Percentiles rank a stretch among this genome's conserved stretches.
These are phyloP conservation scores for Choreutis nemorana DNA, from an alignment of 2,888 invertebrate genomes.

Conservation along the genomic window DNA sequence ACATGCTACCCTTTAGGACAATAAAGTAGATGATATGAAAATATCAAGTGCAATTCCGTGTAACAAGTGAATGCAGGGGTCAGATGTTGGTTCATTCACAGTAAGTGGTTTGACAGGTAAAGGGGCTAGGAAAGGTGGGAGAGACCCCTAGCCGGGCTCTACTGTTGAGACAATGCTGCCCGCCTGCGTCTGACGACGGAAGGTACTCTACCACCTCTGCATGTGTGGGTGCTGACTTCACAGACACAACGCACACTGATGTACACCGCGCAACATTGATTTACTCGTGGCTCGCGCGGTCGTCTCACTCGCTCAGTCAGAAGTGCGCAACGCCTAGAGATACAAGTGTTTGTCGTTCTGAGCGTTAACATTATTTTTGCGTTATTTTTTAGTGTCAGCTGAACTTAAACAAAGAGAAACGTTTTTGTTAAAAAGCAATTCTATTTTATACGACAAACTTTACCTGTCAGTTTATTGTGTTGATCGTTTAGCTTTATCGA, in stretches of 20 bases:
- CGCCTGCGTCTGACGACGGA: conserved; percentile 11
- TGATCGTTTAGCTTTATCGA: conserved; percentile 35
- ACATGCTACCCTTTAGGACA: too few relatives aligned
- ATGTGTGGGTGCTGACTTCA: conserved; percentile 25
- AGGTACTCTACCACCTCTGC: conserved; percentile 8
- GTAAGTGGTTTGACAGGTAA: conserved; percentile 31
- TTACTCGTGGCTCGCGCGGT: conserved; percentile 52
- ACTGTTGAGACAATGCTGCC: conserved; percentile 28
- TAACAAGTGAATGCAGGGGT: neutral
- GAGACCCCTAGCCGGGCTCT: conserved; percentile 11
- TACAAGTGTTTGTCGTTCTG: conserved; percentile 37
- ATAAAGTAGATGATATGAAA: too few relatives aligned
- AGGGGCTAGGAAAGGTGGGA: conserved; percentile 13
- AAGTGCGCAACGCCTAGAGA: conserved; percentile 58
- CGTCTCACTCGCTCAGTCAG: conserved; percentile 49
- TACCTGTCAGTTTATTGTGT: conserved; percentile 24
- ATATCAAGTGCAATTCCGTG: neutral
- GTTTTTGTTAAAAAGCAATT: conserved; percentile 34
- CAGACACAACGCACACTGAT: conserved; percentile 31
- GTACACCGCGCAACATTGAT: conserved; percentile 56
- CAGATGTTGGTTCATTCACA: conserved; percentile 31
- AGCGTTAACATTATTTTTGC: conserved; percentile 46
- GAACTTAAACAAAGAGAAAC: conserved; percentile 39
- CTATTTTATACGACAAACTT: conserved; percentile 22
- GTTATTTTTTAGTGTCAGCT: conserved; percentile 39